Conservation (phyloP, 1,140 invertebrate species). For the Anoplolepis gracilipes region DNA sequence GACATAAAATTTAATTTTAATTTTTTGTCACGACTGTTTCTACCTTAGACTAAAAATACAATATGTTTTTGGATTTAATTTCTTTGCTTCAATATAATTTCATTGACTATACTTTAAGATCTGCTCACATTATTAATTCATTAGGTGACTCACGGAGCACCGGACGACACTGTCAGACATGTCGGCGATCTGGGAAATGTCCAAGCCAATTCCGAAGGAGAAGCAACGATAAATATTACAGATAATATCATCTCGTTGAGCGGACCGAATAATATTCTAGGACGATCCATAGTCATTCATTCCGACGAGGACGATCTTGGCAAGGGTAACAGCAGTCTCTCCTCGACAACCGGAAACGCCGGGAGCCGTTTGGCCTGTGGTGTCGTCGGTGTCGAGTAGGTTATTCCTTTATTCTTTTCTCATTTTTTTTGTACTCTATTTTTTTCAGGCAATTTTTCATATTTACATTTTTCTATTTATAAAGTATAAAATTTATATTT, state of each 20-base stretch:
- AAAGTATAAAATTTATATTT: not conserved
- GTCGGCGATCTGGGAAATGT: conserved; percentile 97
- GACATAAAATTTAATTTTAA: not conserved
- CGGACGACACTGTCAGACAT: conserved; percentile 90
- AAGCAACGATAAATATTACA: conserved; percentile 87
- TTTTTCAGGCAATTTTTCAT: not conserved
- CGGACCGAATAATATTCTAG: conserved; percentile 90
- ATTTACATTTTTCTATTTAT: not conserved
- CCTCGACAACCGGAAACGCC: conserved; percentile 93
- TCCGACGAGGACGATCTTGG: conserved; percentile 92
- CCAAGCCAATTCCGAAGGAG: conserved; percentile 87
- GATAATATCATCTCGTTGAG: conserved; percentile 89
- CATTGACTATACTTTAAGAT: not conserved
- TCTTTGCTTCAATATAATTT: not conserved
- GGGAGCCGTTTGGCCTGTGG: conserved; percentile 92
- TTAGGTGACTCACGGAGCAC: conserved; percentile 91
- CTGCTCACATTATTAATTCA: not conserved
- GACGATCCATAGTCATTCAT: conserved; percentile 93
- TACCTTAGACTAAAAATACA: not conserved
- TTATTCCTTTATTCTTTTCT: not conserved
- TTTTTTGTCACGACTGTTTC: not conserved
- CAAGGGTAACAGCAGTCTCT: conserved; percentile 88
- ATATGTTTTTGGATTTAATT: not conserved
- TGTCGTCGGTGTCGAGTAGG: conserved; percentile 91
- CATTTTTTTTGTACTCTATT: not conserved